These are phyloP conservation scores for Sebastes minor DNA, from an alignment of 2,797 vertebrate genomes.

Conservation along the genomic window DNA sequence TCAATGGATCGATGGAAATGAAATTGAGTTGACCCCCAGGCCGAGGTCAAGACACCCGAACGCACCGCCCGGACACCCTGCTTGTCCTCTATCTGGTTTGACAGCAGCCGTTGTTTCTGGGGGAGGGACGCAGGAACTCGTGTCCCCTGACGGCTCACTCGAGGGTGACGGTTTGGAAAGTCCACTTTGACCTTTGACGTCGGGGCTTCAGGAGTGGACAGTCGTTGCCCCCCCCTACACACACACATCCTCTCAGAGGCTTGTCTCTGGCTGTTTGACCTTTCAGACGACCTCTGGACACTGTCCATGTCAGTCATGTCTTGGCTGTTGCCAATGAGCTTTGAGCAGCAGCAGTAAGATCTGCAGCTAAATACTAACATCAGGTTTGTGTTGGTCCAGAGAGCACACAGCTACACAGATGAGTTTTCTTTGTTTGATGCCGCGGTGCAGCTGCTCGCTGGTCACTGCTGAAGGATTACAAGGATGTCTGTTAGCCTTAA, in stretches of 20 bases:
- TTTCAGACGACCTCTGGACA: conserved; percentile 43
- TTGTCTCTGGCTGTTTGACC: conserved; percentile 57
- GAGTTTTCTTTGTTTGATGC: background rate
- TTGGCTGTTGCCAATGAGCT: background rate
- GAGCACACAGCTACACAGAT: background rate
- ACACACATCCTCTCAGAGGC: conserved; percentile 4
- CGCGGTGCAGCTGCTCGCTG: background rate
- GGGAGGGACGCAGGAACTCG: conserved; percentile 26
- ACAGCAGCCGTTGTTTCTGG: conserved; percentile 59
- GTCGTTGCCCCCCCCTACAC: background rate
- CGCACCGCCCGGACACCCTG: conserved; percentile 17
- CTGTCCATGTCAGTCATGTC: conserved; percentile 58
- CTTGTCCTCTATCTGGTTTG: conserved; percentile 44
- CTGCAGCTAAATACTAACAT: background rate
- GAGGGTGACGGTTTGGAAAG: conserved; percentile 68
- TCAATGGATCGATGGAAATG: conserved; percentile 53
- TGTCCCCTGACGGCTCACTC: conserved; percentile 58
- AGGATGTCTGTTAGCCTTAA: background rate
- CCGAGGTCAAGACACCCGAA: conserved; percentile 44
- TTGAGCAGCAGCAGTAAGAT: background rate
- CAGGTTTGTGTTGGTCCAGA: background rate
- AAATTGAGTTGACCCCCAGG: conserved; percentile 49
- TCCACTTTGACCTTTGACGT: conserved; percentile 67
- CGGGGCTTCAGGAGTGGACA: conserved; percentile 28
- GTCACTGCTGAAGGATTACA: background rate